Conservation (phyloP, 2,797 vertebrate species). For the Megalops cyprinoides region DNA sequence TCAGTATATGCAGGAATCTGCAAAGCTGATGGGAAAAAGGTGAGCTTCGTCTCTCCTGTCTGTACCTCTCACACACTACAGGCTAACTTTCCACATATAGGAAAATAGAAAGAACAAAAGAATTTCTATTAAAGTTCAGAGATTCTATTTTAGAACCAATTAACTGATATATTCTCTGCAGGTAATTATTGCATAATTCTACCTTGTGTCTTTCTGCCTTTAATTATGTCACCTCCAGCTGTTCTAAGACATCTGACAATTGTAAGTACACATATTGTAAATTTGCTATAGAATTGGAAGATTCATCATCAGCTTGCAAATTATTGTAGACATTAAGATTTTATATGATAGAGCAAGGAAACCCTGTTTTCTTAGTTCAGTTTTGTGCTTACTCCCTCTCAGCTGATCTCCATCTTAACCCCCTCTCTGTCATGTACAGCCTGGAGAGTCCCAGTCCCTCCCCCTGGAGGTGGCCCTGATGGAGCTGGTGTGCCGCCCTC, state of each 20-base stretch:
- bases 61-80: background rate
- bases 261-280: constrained; percentile 16
- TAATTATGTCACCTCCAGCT: constrained; percentile 27
- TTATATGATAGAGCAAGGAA: background rate
- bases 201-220: constrained; percentile 13
- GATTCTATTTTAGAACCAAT: no score
- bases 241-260: constrained; percentile 27
- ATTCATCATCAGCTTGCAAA: background rate
- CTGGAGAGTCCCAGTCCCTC: constrained; percentile 17
- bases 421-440: constrained; percentile 12
- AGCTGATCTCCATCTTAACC: background rate
- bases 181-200: background rate
- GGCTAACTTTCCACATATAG: no score
- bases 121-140: no score
- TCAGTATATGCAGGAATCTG: constrained; percentile 22
- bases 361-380: background rate
- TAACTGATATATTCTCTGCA: no score
- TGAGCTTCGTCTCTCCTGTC: background rate
- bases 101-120: no score
- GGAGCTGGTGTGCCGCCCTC: constrained; percentile 26
- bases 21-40: constrained; percentile 20
- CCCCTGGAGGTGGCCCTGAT: constrained; percentile 42
- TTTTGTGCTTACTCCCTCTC: background rate
- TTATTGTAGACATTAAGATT: no score
- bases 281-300: background rate